Base-by-base conservation (phyloP, 2,888 invertebrate species). In the Theretra japonica region DNA sequence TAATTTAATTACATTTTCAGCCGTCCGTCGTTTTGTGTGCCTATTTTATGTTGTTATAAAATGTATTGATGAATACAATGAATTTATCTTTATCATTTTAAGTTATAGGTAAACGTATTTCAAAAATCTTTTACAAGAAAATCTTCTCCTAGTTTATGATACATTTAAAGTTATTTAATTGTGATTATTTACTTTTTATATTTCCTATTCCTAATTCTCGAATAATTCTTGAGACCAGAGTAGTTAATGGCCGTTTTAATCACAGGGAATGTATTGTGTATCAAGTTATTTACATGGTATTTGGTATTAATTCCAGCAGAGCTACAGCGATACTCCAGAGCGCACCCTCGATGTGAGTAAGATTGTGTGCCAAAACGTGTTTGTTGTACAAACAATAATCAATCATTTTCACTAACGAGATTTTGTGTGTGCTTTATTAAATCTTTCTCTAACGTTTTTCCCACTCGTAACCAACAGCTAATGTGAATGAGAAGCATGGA, bases 351-450 rank as follows among this genome's bases (percentile, higher is more conserved):
- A 93, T 84, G 94, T 94, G 88, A 94, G 94, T 94, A 90, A 88
- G 82, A 85, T 85, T 86, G 83, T 83, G 81, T 85, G 83, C 81
- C 80, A 80, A 83, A 85, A 83, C 84, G 75, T 85, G 88, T 89
- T 89, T 89, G 83, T 86, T 88, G 82, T 83, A 78, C 84, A 85
- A 90, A 90, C 87, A 90, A 83, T 86, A 87, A 91, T 91, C 89
- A 90, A 90, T 91, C 87, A 89, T 81, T 79, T 76, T 72, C 68
- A 68, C 48, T 53, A 65, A 41, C 59, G 58, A 48, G 60, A 50
- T 59, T 50, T 50, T 60, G 48, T 53, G 65, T 70, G 28, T 50
- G 58, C 69, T 58, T 70, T 58, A 70, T 57, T 58, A 70, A 58
- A 58, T 33, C 57, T 23, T 48, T 62, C 68, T 70, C 57, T 58